These are phyloP conservation scores for Aphyosemion australe DNA, from an alignment of 2,113 vertebrate species.

Conservation along the genomic window DNA sequence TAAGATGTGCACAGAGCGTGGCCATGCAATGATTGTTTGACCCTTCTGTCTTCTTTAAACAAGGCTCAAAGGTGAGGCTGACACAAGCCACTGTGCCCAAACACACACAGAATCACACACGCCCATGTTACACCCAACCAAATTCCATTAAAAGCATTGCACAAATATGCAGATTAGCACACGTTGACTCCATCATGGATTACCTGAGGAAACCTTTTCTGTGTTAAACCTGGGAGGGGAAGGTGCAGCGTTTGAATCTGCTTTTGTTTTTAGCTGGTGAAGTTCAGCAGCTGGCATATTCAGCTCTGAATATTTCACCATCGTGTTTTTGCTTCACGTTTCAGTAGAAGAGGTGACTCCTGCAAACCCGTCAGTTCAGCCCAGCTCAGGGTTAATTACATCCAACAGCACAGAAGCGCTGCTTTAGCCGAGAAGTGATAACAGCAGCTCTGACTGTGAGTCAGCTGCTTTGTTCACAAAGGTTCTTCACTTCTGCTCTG, in stretches of 20 bases:
- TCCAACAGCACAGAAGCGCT: constrained; percentile 25
- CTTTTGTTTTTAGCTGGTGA: not conserved
- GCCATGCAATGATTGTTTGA: constrained; percentile 3
- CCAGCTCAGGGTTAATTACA: constrained; percentile 48
- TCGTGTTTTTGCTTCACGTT: no score
- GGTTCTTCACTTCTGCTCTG: constrained; percentile 41
- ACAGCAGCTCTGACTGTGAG: constrained; percentile 52
- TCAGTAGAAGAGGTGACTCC: no score
- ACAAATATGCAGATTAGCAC: constrained; percentile 33
- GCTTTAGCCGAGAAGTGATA: constrained; percentile 42
- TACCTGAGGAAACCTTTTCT: not conserved
- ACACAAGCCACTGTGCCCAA: constrained; percentile 6
- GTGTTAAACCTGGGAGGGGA: not conserved
- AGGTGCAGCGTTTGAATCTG: not conserved
- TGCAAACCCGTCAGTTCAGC: no score
- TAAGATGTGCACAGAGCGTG: not conserved
- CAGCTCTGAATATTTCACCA: no score
- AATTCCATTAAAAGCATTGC: constrained; percentile 9
- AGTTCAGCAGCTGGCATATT: no score
- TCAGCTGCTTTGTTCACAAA: constrained; percentile 47
- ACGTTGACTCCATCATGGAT: not conserved
- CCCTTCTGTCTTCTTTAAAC: constrained; percentile 18
- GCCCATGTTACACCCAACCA: constrained; percentile 42
- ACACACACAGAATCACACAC: constrained; percentile 25
- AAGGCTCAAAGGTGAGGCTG: constrained; percentile 8